Evolutionary conservation across 2,113 vertebrate species (phyloP).

Genomic region (Columba livia): DNA sequence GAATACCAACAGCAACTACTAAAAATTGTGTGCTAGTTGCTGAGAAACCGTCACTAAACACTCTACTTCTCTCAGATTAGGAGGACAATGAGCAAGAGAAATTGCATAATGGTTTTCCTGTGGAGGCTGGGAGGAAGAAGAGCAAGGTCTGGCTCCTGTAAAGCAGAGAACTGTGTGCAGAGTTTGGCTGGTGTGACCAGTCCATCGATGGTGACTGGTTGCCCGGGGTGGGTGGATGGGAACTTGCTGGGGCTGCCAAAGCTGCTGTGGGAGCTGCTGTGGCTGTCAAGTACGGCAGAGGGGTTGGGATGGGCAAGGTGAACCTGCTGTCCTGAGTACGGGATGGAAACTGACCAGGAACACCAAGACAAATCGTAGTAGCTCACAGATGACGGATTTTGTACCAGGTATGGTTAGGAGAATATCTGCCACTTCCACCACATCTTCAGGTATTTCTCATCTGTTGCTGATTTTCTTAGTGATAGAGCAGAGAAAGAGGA

Average conservation of each 20-base stretch:
- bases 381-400: neutral
- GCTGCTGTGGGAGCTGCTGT: neutral
- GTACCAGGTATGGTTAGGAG: neutral
- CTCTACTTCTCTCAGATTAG: neutral
- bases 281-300: no score
- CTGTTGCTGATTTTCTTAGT: no score
- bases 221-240: neutral
- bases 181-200: neutral
- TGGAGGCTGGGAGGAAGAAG: neutral
- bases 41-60: neutral
- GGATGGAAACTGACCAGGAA: no score
- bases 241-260: neutral
- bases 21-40: neutral
- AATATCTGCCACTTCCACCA: neutral
- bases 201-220: rapidly evolving
- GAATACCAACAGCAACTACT: neutral
- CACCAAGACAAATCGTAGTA: no score
- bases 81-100: neutral
- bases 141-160: neutral
- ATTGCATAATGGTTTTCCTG: neutral
- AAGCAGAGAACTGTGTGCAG: neutral
- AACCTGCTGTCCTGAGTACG: no score
- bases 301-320: no score
- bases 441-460: no score
- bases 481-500: neutral